Conservation (phyloP, 1,140 invertebrate genomes). For the Trichonephila clavipes region DNA sequence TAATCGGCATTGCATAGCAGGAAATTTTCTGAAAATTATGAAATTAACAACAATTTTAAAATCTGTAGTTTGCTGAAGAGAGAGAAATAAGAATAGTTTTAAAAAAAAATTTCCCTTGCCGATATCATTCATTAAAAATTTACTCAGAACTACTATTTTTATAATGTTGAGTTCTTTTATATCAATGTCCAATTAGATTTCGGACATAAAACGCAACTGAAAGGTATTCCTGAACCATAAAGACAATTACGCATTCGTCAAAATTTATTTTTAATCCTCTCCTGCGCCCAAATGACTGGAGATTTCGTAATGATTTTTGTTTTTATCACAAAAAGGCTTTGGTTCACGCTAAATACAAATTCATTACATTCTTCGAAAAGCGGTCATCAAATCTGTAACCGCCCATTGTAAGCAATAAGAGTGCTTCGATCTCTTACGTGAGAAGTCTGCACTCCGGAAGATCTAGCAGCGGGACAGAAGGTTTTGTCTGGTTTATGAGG, state of each 20-base stretch:
- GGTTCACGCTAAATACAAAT: constrained; percentile 36
- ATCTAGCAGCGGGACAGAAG: background rate
- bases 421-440: constrained; percentile 41
- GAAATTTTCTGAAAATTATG: no score
- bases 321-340: background rate
- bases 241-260: background rate
- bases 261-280: background rate
- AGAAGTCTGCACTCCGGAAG: constrained; percentile 48
- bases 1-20: no score
- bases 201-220: no score
- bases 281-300: background rate
- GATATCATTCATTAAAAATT: no score
- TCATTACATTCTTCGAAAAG: constrained; percentile 32
- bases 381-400: constrained; percentile 52
- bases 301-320: background rate
- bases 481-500: constrained; percentile 50
- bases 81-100: no score
- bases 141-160: no score
- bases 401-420: constrained; percentile 30
- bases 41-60: no score
- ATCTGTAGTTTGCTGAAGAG: no score
- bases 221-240: background rate
- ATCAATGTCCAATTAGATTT: no score
- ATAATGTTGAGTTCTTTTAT: no score
- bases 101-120: no score